Percentiles rank a stretch among this genome's conserved stretches.
phyloP scores from a whole-genome alignment of 2,113 vertebrate species.

The Dipodomys merriami region DNA sequence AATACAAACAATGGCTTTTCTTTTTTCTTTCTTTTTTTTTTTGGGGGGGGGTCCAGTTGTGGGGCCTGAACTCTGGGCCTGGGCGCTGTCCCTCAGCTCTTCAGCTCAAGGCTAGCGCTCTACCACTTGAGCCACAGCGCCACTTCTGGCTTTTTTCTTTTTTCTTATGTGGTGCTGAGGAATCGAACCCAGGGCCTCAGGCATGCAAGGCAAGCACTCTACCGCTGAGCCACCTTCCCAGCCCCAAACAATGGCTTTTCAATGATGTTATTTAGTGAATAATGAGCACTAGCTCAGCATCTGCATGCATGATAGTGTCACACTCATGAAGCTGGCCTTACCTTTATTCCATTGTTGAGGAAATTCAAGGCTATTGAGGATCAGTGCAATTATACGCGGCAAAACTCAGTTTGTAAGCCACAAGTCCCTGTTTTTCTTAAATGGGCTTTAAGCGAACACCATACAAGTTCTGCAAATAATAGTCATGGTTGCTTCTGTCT shows the following conservation, averaged over 20 bases:
- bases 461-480: background rate
- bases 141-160: too few relatives aligned
- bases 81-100: too few relatives aligned
- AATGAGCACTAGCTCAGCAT: background rate
- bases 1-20: background rate
- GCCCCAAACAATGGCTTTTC: background rate
- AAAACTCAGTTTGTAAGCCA: background rate
- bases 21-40: too few relatives aligned
- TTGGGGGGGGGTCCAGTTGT: too few relatives aligned
- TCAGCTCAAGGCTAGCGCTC: too few relatives aligned
- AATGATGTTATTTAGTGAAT: background rate
- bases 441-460: background rate
- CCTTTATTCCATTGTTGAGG: background rate
- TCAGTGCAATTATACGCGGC: background rate
- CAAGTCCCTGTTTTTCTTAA: background rate
- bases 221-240: too few relatives aligned
- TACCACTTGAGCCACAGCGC: too few relatives aligned
- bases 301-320: background rate
- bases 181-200: too few relatives aligned
- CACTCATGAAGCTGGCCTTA: background rate
- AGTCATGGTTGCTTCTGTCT: background rate
- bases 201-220: too few relatives aligned
- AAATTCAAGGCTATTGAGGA: background rate
- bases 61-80: too few relatives aligned
- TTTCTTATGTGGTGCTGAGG: too few relatives aligned